Conservation (phyloP, 2,113 vertebrate genomes). For the Cebus imitator region DNA sequence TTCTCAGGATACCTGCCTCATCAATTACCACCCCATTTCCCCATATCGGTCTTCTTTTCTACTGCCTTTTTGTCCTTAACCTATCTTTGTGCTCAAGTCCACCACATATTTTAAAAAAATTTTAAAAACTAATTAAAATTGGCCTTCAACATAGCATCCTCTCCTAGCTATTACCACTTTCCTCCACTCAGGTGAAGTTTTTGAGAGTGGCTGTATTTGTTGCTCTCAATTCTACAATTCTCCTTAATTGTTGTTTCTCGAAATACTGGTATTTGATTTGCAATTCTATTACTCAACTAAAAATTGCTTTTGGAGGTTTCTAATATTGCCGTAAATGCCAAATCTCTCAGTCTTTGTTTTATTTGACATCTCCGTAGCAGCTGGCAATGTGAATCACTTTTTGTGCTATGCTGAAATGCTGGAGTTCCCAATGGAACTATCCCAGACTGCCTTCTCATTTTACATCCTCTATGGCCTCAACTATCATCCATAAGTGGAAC, state of each 20-base stretch:
- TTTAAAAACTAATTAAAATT: neutral
- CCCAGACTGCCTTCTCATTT: neutral
- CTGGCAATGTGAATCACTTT: neutral
- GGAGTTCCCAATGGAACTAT: neutral
- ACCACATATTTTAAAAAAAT: neutral
- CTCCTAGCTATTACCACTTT: neutral
- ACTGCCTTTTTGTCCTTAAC: neutral
- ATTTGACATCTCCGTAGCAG: neutral
- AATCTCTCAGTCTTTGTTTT: constrained; percentile 34
- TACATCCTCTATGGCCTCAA: neutral
- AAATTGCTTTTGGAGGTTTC: constrained; percentile 37
- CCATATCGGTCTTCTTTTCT: neutral
- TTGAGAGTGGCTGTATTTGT: neutral
- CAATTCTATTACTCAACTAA: neutral
- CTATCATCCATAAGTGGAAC: neutral
- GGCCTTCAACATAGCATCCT: neutral
- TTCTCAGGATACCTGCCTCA: neutral
- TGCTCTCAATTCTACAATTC: neutral
- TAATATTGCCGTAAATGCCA: neutral
- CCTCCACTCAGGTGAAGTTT: neutral
- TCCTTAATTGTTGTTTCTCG: neutral
- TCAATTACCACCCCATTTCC: neutral
- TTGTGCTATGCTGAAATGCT: neutral
- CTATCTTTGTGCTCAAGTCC: neutral
- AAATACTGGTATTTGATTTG: constrained; percentile 33